Percentiles rank a stretch among this genome's conserved stretches.
phyloP scores from a whole-genome alignment of 2,888 invertebrate species.

The Troides helena region DNA sequence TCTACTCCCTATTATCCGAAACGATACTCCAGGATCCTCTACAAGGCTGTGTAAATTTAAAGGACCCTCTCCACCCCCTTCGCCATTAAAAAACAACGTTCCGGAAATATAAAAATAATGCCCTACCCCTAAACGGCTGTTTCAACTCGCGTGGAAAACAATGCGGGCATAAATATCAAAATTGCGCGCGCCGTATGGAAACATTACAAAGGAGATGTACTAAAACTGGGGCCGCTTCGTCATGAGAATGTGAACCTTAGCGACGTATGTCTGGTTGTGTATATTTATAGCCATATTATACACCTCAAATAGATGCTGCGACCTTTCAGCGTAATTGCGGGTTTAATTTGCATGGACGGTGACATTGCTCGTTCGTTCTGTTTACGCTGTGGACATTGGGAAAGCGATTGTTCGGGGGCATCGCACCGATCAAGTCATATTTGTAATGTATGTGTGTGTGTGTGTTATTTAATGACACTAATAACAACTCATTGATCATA shows the following conservation, averaged over 20 bases:
- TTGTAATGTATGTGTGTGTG: no score
- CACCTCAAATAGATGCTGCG: constrained; percentile 19
- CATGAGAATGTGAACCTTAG: constrained; percentile 1
- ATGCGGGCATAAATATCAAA: constrained; percentile 1
- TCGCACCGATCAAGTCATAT: background rate
- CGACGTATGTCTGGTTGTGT: background rate
- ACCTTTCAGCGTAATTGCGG: constrained; percentile 26
- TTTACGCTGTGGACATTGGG: constrained; percentile 10
- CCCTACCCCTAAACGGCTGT: background rate
- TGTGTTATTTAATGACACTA: no score
- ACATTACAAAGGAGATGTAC: background rate
- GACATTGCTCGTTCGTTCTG: constrained; percentile 32
- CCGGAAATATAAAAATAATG: constrained; percentile 2
- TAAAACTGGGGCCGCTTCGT: background rate
- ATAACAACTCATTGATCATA: no score
- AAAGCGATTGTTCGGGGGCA: constrained; percentile 5
- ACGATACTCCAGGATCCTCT: background rate
- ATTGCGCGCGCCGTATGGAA: constrained; percentile 5
- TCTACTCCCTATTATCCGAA: background rate
- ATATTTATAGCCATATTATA: constrained; percentile 16
- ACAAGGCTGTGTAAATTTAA: background rate
- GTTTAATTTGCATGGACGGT: constrained; percentile 27
- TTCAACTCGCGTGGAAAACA: constrained; percentile 11
- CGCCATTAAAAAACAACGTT: constrained; percentile 7
- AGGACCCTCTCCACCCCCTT: background rate